These are phyloP conservation scores for Lissonota sp. DNA, from an alignment of 2,888 invertebrate genomes.

Conservation along the genomic window DNA sequence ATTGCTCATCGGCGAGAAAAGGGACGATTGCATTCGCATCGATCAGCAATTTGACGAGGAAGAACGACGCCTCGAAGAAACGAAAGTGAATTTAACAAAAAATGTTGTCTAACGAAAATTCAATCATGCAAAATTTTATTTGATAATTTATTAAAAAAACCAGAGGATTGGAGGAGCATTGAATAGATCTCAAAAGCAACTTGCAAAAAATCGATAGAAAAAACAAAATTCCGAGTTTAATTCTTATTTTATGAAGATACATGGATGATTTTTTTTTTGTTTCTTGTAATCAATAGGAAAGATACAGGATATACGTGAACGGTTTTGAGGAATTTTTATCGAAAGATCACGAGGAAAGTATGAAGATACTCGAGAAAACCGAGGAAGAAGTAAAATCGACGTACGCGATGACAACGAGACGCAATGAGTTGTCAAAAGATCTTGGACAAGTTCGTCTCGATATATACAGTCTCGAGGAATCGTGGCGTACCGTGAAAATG, in stretches of 20 bases:
- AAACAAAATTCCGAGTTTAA: neutral
- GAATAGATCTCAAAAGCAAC: no score
- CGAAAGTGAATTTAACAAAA: conserved; percentile 76
- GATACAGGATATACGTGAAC: conserved; percentile 85
- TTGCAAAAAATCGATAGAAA: no score
- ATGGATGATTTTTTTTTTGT: conserved; percentile 1
- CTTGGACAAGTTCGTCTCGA: conserved; percentile 78
- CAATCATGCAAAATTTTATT: no score
- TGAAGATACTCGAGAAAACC: conserved; percentile 85
- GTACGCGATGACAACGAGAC: conserved; percentile 64
- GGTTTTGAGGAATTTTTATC: conserved; percentile 87
- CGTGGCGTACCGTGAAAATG: conserved; percentile 87
- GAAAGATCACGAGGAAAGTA: conserved; percentile 87
- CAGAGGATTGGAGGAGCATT: no score
- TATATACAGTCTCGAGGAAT: conserved; percentile 87
- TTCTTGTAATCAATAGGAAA: conserved; percentile 55
- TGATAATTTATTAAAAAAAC: no score
- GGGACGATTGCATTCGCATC: conserved; percentile 85
- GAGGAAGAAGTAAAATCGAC: conserved; percentile 84
- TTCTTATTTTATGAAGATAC: neutral
- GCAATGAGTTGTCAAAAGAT: conserved; percentile 73
- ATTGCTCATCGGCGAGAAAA: conserved; percentile 84
- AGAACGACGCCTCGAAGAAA: conserved; percentile 84
- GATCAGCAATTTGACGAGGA: conserved; percentile 86
- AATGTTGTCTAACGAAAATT: no score